A percentile compares a stretch with the other conserved stretches of the same genome.
phyloP scores from a whole-genome alignment of 2,113 vertebrate species.

The Poeciliopsis retropinna region DNA sequence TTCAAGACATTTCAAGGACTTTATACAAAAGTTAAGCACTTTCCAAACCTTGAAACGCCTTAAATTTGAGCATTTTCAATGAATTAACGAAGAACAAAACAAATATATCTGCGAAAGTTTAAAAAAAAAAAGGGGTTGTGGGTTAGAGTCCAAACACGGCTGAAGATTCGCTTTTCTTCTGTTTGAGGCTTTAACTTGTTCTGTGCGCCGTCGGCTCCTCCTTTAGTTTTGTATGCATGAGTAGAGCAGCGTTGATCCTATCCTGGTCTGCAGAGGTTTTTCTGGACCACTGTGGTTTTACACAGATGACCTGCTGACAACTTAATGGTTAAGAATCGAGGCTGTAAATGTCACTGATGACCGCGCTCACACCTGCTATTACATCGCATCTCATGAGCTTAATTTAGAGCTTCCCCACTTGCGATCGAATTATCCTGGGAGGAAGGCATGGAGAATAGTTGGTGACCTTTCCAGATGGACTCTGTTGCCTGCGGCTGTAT shows the following conservation, averaged over 20 bases:
- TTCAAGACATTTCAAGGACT: too few relatives aligned
- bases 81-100: too few relatives aligned
- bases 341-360: not conserved
- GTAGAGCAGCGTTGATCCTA: not conserved
- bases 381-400: not conserved
- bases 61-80: too few relatives aligned
- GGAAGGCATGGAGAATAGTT: not conserved
- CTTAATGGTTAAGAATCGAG: too few relatives aligned
- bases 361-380: not conserved
- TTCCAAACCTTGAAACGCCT: too few relatives aligned
- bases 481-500: conserved; percentile 13
- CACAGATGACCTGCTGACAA: not conserved
- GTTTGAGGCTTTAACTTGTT: not conserved
- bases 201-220: not conserved
- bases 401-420: not conserved
- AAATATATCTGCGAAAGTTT: too few relatives aligned
- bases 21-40: too few relatives aligned
- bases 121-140: too few relatives aligned
- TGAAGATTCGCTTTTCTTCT: too few relatives aligned
- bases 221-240: not conserved
- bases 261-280: not conserved
- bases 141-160: too few relatives aligned
- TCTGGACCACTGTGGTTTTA: not conserved
- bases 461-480: not conserved
- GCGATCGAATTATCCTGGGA: not conserved